phyloP scores from a whole-genome alignment of 2,797 vertebrate species.

The Notolabrus celidotus region DNA sequence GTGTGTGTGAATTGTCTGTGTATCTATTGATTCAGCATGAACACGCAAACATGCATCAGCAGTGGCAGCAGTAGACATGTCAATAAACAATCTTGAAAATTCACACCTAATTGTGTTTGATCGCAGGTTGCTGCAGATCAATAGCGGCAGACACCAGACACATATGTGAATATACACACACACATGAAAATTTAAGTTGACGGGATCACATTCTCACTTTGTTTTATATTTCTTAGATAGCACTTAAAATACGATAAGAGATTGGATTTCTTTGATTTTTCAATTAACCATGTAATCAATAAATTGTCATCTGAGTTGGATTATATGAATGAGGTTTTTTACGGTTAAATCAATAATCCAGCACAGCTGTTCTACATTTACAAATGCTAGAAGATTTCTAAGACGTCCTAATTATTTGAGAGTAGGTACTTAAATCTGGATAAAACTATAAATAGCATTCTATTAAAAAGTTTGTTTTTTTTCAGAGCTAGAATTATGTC shows the following conservation, averaged over 20 bases:
- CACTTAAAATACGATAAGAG: neutral
- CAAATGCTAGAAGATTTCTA: neutral
- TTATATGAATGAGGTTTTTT: neutral
- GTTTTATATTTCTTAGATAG: neutral
- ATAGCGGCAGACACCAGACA: constrained; percentile 59
- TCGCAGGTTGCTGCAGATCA: constrained; percentile 66
- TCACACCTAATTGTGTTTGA: constrained; percentile 81
- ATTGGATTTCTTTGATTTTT: constrained; percentile 2
- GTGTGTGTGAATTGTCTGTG: constrained; percentile 32
- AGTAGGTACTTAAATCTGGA: too few species aligned
- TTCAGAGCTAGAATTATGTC: too few species aligned
- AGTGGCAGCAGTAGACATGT: constrained; percentile 36
- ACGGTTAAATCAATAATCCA: neutral
- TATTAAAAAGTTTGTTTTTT: too few species aligned
- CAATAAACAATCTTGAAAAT: constrained; percentile 62
- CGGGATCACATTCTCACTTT: neutral
- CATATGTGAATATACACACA: constrained; percentile 20
- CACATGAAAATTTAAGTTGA: neutral
- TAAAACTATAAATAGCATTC: too few species aligned
- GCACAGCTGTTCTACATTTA: neutral
- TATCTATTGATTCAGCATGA: constrained; percentile 37
- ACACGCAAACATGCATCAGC: constrained; percentile 32
- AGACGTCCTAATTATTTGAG: neutral
- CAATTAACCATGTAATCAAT: constrained; percentile 14
- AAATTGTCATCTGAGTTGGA: neutral